These are phyloP conservation scores for Sinosuthora webbiana DNA, from an alignment of 2,113 vertebrate genomes.

Conservation along the genomic window DNA sequence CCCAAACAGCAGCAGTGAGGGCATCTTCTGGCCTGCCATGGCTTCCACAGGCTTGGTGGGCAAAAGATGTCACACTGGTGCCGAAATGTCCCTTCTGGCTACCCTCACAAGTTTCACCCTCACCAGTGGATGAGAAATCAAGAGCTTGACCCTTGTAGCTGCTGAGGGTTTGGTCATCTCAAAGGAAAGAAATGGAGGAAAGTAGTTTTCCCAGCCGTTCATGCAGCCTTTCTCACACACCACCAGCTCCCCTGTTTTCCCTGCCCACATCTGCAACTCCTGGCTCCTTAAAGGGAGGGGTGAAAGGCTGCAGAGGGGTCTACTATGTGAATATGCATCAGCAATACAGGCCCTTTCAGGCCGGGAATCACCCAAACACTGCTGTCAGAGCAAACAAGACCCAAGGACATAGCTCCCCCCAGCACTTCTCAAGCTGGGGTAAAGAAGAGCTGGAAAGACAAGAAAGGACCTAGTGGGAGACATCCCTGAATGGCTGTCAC, in stretches of 20 bases:
- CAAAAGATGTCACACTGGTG: rapidly evolving
- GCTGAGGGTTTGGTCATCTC: not conserved
- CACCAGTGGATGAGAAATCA: not conserved
- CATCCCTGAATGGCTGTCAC: not conserved
- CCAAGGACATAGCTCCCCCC: no score
- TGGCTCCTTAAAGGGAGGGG: not conserved
- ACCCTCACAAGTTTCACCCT: not conserved
- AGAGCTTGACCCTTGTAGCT: not conserved
- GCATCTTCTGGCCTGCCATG: not conserved
- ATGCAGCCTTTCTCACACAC: not conserved
- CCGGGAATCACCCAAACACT: rapidly evolving
- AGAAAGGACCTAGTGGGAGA: not conserved
- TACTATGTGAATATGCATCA: rapidly evolving
- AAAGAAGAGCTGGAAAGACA: not conserved
- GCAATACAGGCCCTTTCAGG: not conserved
- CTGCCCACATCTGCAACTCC: not conserved
- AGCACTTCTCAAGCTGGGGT: rapidly evolving
- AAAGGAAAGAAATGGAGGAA: not conserved
- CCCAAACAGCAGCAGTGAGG: rapidly evolving
- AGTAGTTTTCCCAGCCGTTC: rapidly evolving
- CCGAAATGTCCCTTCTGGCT: not conserved
- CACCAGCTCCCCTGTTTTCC: not conserved
- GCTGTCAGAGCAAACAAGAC: not conserved
- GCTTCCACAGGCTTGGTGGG: not conserved
- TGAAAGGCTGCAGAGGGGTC: not conserved